Evolutionary conservation across 2,113 vertebrate species (phyloP), one percentile per base, ranked within the genome.

Genomic region (Clarias batrachus): DNA sequence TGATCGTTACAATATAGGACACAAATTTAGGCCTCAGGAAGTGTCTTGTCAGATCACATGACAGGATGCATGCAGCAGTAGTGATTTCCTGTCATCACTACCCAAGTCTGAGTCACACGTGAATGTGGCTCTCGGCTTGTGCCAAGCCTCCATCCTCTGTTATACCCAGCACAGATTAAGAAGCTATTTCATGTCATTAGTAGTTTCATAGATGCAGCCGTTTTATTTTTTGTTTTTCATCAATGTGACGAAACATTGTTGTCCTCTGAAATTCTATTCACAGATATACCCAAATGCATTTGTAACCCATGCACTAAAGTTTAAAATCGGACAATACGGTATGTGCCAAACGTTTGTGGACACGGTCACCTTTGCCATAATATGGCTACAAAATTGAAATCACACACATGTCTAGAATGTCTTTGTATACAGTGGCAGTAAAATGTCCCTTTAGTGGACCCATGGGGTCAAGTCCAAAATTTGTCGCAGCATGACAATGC

Each of bases 61-160:
- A 97, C 96, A 98, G 92, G 98, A 99, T 0, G 91, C 96, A 0
- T 96, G 98, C 78, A 98, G 98, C 91, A 93, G 88, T 89, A 91
- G 91, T 11, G 23, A 91, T 65, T 98, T 99, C 91, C 95, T 99
- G 86, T 92, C 95, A 6, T 96, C 96, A 25, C 94, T 99, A 23
- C 97, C 97, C 3, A 92, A 88, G 73, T 96, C 97, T 0, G 91
- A 94, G 25, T 98, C 97, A 0, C 97, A 99, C 17, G 88, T 97
- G 21, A 96, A 90, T 0, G 78, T 97, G 81, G 95, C 97, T 83
- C 96, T 97, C 0, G 97, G 98, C 0, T 98, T 97, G 68, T 98
- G 97, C 56, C 98, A 97, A 90, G 95, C 97, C 85, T 97, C 97
- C 0, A 85, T 98, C 92, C 96, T 95, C 92, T 99, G 98, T 97